Base-by-base conservation (phyloP, 1,140 invertebrate species). In the Zaprionus taronus region DNA sequence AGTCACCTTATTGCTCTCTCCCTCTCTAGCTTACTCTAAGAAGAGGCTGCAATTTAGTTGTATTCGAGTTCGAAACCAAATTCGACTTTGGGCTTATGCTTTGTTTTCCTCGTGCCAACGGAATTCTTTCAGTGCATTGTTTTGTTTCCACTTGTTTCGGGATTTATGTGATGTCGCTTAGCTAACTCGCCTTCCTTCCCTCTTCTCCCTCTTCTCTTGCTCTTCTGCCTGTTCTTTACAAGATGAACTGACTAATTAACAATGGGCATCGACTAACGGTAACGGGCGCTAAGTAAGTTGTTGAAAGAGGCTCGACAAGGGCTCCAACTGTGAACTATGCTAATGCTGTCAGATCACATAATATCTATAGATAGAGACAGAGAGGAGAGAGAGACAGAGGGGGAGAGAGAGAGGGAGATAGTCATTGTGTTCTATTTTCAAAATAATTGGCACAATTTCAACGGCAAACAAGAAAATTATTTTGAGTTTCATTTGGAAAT, bases 401-500 rank as follows among this genome's bases (percentile, higher is more conserved):
- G 47, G 9, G 17, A 12, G 17, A 20, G 17, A 41, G 38, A 41
- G 38, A 47, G 44, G 47, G 17, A 49, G 20, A 9, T 20, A 20
- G 6, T 17, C 83, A 87, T 83, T 86, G 77, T 83, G 70, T 83
- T 78, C 86, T 79, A 78, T 89, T 87, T 87, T 89, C 70, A 62
- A 78, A 81, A 84, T 85, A 74, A 85, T 87, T 87, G 83, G 83
- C 83, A 87, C 80, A 78, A 83, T 72, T 83, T 83, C 73, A 87
- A 87, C 58, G 67, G 28, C 41, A 63, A 26, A 51, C 22, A 49
- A 4, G 12, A 6, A 24, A 70, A 66, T 57, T 72, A 38, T 72
- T 83, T 41, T 31, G 70, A 67, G 51, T 61, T 73, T 73, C 72
- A 58, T 63, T 75, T 70, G 72, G 67, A 75, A 75, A 71, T 47